Evolutionary conservation across 1,140 invertebrate genomes (phyloP), one percentile per base, ranked within the genome.

Genomic region (Stenopsyche tienmushanensis): DNA sequence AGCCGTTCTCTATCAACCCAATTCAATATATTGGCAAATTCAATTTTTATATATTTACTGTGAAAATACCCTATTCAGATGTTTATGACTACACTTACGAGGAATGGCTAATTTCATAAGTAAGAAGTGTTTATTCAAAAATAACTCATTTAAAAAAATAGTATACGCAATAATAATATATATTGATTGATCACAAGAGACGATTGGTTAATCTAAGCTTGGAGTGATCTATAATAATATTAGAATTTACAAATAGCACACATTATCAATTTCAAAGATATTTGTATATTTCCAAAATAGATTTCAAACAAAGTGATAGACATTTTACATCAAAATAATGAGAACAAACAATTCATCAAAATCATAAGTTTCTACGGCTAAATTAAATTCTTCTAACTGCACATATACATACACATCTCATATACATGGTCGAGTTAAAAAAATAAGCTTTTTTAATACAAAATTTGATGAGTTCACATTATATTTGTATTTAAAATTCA

Each of bases 51-150:
- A n/a, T 60, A 18, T 34, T 65, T 63, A 44, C 44, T 63, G 58
- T 23, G 5, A 65, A 69, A 65, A 64, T 69, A 59, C 60, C 10
- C 45, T 68, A 58, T 52, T 54, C 52, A 63, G 60, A 70, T 42
- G 57, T 50, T 54, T 65, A 70, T 29, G 45, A 62, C 60, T 66
- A 70, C 57, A 34, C 60, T 59, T 65, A 65, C 64, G 58, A 29
- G 68, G 64, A 70, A 70, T 70, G 68, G 68, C 68, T 64, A 58
- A 67, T 63, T 63, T 65, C 50, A 62, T 66, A 66, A 60, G 59
- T 66, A 66, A 53, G 23, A 60, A 26, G 26, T 42, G 1, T 54
- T 39, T 26, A 26, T 41, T 29, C 23, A 49, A 64, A 15, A 42
- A 20, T 50, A 62, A 52, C 23, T 15, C 7, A 39, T 39, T 7